Evolutionary conservation across 2,797 vertebrate genomes (phyloP), one percentile per base, ranked within the genome.

Genomic region (Trematomus bernacchii): DNA sequence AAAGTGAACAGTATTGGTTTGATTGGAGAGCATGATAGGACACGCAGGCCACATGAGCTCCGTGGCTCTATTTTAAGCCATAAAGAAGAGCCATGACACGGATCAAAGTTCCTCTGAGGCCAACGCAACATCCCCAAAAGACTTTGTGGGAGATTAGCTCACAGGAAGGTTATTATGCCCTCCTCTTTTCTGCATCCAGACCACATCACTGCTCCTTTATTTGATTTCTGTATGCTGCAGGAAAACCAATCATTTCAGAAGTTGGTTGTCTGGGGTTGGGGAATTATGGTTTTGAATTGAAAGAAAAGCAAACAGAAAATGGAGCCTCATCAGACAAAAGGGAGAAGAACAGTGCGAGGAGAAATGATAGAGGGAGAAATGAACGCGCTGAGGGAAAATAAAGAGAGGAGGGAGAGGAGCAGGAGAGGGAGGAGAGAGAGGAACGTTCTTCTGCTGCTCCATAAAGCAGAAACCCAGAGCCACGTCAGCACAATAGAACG

Each of bases 401-500:
- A 76, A 76, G 74, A 60, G 42, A 72, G 62, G 79, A 77, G 58
- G 73, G 60, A 87, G 67, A 61, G 78, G 79, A 72, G 57, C 7
- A 43, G 66, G 62, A 70, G 72, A 87, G 77, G 80, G 81, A 86
- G 78, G 74, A 84, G 79, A 81, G 75, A 79, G 65, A 78, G 75
- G 77, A 78, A 76, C 88, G 79, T 71, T 66, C 42, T 60, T 65
- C 63, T 76, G 85, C 74, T 62, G 30, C 77, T 72, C 59, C 67
- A 73, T 57, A 54, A 77, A 87, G 85, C 74, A 83, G 90, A 47
- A 84, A 85, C 76, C 80, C 79, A 66, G 57, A 89, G 93, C 93
- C 93, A 94, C 92, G 91, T 95, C 92, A 94, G 93, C 92, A 91
- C 87, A 84, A 90, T 61, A 80, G 82, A 85, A 84, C 78, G 81